A percentile compares a stretch with the other conserved stretches of the same genome.
These are phyloP conservation scores for Spodoptera litura DNA, from an alignment of 1,140 invertebrate genomes.

Conservation along the genomic window DNA sequence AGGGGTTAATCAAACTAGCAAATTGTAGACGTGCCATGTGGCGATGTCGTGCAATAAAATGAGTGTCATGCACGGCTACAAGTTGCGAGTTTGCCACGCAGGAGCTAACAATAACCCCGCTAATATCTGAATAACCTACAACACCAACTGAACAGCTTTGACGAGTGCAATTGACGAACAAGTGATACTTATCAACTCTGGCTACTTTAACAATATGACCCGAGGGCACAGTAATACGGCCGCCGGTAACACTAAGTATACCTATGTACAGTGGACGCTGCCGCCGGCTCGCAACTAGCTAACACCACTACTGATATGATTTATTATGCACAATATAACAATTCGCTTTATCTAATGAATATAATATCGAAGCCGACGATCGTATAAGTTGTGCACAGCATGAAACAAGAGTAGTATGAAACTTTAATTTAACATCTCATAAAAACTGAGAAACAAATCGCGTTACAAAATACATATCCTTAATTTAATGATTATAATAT, in stretches of 20 bases:
- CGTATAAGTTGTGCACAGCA: constrained; percentile 81
- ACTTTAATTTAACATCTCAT: constrained; percentile 79
- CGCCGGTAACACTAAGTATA: constrained; percentile 74
- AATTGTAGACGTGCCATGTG: constrained; percentile 58
- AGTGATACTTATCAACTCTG: constrained; percentile 82
- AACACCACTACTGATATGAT: constrained; percentile 68
- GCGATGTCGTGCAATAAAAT: constrained; percentile 28
- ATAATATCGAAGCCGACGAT: constrained; percentile 66
- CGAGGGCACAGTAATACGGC: constrained; percentile 68
- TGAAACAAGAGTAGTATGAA: constrained; percentile 74
- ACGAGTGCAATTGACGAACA: constrained; percentile 85
- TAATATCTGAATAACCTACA: constrained; percentile 72
- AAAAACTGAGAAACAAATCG: constrained; percentile 81
- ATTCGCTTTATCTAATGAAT: constrained; percentile 66
- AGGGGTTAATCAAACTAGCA: constrained; percentile 47
- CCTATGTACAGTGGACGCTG: constrained; percentile 59
- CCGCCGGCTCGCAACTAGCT: constrained; percentile 25
- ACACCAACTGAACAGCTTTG: constrained; percentile 77
- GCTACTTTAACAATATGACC: constrained; percentile 82
- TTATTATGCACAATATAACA: constrained; percentile 81
- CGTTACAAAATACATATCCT: constrained; percentile 85
- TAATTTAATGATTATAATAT: constrained; percentile 83
- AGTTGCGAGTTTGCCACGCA: constrained; percentile 56
- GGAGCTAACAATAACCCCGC: constrained; percentile 57
- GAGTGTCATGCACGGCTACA: constrained; percentile 55